Base-by-base conservation (phyloP, 2,888 invertebrate species). In the Thelaira solivaga region DNA sequence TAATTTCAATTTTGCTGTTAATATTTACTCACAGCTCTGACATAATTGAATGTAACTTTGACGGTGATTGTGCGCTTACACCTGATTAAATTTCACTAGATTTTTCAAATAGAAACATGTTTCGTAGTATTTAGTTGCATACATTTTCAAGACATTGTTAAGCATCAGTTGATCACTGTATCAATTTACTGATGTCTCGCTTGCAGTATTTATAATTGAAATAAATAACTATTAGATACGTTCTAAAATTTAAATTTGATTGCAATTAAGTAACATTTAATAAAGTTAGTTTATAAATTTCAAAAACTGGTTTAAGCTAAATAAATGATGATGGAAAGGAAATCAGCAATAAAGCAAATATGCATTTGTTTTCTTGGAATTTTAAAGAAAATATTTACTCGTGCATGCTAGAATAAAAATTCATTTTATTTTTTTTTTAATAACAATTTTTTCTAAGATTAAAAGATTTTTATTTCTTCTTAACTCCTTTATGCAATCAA, bases 401-500 rank as follows among this genome's bases (percentile, higher is more conserved):
- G n/a, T n/a, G n/a, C n/a, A n/a, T n/a, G n/a, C n/a, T n/a, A n/a
- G n/a, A 39, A 39, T 39, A 39, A 13, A 36, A 39, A 39, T 39
- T 39, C 2, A 13, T 39, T 39, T 13, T 5, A 39, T 13, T 39
- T 39, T 39, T n/a, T 18, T n/a, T 31, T 61, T 45, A 22, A 20
- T 18, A 29, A 18, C 5, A 10, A 31, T 47, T 22, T 61, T 20
- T 5, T 2, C n/a, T 29, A 8, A 36, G 16, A 24, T 24, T 11
- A 6, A 13, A 29, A 24, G 29, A 26, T 67, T 45, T 45, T 22
- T 39, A 34, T 51, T 45, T 57, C 24, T 26, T 43, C 68, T 64
- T 39, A 51, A 69, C 69, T 26, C 57, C 43, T 73, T 51, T 45
- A 11, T 57, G 26, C 36, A 26, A 69, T 74, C 77, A 59, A 74